phyloP scores from a whole-genome alignment of 23 tunicate species.

The Styela plicata region DNA sequence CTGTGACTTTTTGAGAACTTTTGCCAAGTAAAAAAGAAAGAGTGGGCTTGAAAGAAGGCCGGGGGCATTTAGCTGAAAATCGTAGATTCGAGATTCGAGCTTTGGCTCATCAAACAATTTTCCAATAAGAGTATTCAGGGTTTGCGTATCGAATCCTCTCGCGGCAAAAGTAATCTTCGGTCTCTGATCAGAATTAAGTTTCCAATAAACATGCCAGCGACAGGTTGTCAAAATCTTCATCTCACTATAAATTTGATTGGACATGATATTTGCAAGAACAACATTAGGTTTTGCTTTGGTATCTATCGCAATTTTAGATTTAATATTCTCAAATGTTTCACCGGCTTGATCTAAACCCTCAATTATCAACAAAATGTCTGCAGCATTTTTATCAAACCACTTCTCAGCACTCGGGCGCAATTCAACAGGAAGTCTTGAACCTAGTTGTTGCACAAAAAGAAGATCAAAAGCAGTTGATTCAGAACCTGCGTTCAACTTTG shows the following conservation, averaged over 20 bases:
- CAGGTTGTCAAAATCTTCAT: not conserved
- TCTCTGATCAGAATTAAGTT: not conserved
- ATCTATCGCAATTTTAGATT: not conserved
- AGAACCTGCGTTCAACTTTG: not conserved
- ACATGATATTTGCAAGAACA: not conserved
- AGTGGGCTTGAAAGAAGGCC: not conserved
- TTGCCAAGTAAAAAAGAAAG: not conserved
- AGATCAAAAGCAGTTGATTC: conserved; percentile 10
- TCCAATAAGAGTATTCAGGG: not conserved
- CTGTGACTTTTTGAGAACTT: not conserved
- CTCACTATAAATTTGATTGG: not conserved
- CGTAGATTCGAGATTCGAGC: not conserved
- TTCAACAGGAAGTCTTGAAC: not conserved
- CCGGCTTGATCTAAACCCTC: not conserved
- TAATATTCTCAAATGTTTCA: not conserved
- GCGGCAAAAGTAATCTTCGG: not conserved
- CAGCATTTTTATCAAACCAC: not conserved
- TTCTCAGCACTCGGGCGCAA: not conserved
- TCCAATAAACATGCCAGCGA: not conserved
- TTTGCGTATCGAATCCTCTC: not conserved
- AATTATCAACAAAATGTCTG: not conserved
- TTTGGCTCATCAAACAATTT: not conserved
- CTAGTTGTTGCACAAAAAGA: not conserved
- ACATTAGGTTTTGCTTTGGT: not conserved
- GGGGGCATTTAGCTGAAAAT: not conserved